Evolutionary conservation across 2,113 vertebrate species (phyloP).

Genomic region (Uria aalge): DNA sequence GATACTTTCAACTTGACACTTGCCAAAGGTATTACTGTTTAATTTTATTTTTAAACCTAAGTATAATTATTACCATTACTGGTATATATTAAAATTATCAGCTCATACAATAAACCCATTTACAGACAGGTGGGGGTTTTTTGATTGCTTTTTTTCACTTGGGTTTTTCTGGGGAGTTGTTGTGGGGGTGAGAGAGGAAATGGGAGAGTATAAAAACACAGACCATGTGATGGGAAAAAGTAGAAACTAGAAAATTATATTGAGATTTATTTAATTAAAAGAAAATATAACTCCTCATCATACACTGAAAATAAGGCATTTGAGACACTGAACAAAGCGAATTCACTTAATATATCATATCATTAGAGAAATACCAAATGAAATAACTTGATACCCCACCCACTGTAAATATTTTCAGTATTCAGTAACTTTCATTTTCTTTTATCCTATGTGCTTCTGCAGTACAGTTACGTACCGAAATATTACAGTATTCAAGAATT

Average conservation of each 20-base stretch:
- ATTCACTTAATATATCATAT: not conserved
- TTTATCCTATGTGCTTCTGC: not conserved
- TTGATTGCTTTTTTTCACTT: not conserved
- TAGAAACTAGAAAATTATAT: not conserved
- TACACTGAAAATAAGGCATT: not conserved
- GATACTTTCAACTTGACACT: not conserved
- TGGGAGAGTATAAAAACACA: not conserved
- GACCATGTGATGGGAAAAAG: not conserved
- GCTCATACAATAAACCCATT: not conserved
- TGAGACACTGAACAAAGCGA: not conserved
- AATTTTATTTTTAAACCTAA: not conserved
- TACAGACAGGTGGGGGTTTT: not conserved
- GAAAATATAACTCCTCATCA: not conserved
- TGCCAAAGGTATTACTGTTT: not conserved
- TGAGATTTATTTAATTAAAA: not conserved
- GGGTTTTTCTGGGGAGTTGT: accelerated
- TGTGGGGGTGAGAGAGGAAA: accelerated
- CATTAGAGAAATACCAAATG: not conserved
- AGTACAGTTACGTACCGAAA: not conserved
- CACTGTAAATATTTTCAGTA: not conserved
- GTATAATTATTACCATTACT: not conserved
- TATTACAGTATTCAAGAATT: not conserved
- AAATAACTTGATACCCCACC: not conserved
- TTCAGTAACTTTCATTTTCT: not conserved
- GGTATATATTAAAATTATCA: not conserved